Percentiles rank a stretch among this genome's conserved stretches.
Conservation (phyloP, 2,888 invertebrate genomes). For the Tachina fera region DNA sequence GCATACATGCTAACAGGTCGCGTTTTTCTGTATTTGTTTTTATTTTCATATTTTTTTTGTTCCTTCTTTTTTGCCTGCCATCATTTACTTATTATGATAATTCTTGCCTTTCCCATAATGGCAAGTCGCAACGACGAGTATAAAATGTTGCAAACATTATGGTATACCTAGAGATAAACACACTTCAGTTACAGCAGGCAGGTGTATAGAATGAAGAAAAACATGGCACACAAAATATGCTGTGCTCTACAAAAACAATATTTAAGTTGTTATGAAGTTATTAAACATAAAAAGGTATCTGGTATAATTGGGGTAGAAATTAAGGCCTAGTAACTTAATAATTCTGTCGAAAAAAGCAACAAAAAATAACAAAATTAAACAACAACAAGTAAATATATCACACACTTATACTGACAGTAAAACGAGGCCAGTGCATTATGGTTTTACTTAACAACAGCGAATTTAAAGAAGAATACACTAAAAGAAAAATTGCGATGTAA, state of each 20-base stretch:
- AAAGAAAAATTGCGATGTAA: too few relatives aligned
- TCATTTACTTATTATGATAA: conserved; percentile 13
- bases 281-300: conserved; percentile 42
- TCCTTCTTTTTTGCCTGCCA: conserved; percentile 3
- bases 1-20: conserved; percentile 72
- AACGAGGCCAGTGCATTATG: neutral
- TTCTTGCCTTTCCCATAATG: conserved; percentile 28
- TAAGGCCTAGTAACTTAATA: conserved; percentile 44
- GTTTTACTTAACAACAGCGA: too few relatives aligned
- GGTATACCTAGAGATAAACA: neutral
- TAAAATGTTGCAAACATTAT: conserved; percentile 8
- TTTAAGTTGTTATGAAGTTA: conserved; percentile 28
- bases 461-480: too few relatives aligned
- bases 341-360: neutral
- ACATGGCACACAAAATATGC: neutral
- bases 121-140: conserved; percentile 12
- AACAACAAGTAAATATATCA: neutral
- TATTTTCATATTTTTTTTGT: neutral
- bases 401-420: neutral
- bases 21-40: conserved; percentile 60
- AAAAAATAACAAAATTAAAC: too few relatives aligned
- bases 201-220: neutral
- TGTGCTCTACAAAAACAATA: neutral
- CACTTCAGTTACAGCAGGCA: neutral
- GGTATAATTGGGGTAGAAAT: conserved; percentile 38